These are phyloP conservation scores for Felis catus DNA, from an alignment of 2,113 vertebrate species.

Conservation along the genomic window DNA sequence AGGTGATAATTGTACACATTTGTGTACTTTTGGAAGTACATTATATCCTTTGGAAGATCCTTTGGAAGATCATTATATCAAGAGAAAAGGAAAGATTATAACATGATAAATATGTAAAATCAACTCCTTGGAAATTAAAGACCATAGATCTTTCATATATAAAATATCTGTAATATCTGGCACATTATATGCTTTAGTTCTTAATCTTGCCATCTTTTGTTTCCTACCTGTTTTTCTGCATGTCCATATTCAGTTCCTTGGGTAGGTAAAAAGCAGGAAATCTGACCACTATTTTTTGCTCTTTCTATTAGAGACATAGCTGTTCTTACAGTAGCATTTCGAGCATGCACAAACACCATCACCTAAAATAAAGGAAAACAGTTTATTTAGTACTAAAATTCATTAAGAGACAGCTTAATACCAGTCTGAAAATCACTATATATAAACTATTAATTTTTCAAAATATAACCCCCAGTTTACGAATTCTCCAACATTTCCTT, in stretches of 20 bases:
- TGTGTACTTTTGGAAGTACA: no score
- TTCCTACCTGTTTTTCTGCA: conserved; percentile 94
- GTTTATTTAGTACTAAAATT: conserved; percentile 48
- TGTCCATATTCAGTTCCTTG: conserved; percentile 95
- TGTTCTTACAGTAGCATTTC: conserved; percentile 97
- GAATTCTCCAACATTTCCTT: conserved; percentile 1
- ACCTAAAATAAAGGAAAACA: conserved; percentile 87
- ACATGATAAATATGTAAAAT: conserved; percentile 8
- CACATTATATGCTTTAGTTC: neutral
- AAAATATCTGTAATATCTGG: neutral
- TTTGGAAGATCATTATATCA: conserved; percentile 20
- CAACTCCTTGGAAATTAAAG: neutral
- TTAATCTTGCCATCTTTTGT: neutral
- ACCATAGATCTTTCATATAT: neutral
- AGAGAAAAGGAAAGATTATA: conserved; percentile 33
- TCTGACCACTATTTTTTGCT: conserved; percentile 95
- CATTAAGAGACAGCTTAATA: neutral
- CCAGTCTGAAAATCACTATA: neutral
- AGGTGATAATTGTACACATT: neutral
- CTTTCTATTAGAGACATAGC: conserved; percentile 95
- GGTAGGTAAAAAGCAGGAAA: conserved; percentile 89
- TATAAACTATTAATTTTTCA: conserved; percentile 15
- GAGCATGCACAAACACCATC: conserved; percentile 99
- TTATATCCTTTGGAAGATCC: neutral
- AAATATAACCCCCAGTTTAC: neutral